Evolutionary conservation across 2,888 invertebrate genomes (phyloP), one percentile per base, ranked within the genome.

Genomic region (Slavum lentiscoides): DNA sequence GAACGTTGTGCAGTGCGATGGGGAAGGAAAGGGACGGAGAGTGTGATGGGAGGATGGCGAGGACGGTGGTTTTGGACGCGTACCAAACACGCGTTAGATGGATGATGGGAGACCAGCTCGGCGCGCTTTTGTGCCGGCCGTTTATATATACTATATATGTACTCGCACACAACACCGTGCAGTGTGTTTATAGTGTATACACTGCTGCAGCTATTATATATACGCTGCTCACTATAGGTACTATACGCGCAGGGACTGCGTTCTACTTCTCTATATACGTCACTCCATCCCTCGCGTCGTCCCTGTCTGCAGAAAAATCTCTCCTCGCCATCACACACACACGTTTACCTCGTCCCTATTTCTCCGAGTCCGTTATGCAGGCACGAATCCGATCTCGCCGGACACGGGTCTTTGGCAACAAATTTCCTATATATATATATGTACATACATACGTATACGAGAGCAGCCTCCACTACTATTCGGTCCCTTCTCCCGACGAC

Each of bases 351-450:
- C 73, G 8, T 37, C 13, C 8, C n/a, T 4, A 30, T 30, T 30
- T 30, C 30, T 30, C 30, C 30, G 30, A 1, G 30, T 21, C 64
- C 64, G 66, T 66, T 53, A 5, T 19, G 19, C 55, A 37, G 55
- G 37, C 66, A 39, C 58, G 53, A 53, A 62, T 53, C 21, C 74
- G 55, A 66, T 43, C 8, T 66, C 66, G 21, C 66, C 43, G 74
- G 66, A 66, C 74, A 39, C 66, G 55, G 66, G 2, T 75, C 72
- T 80, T 80, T 80, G 80, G 80, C 80, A 72, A 80, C 80, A 64
- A 66, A 64, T 80, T 80, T 55, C 53, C 62, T 39, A 37, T 49
- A 43, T 6, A 43, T 6, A 11, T 43, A 43, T n/a, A n/a, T n/a
- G 30, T 30, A 30, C 30, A 30, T 30, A 30, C 39, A 8, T 6